Evolutionary conservation across 2,888 invertebrate species (phyloP).

Genomic region (Pardosa pseudoannulata): DNA sequence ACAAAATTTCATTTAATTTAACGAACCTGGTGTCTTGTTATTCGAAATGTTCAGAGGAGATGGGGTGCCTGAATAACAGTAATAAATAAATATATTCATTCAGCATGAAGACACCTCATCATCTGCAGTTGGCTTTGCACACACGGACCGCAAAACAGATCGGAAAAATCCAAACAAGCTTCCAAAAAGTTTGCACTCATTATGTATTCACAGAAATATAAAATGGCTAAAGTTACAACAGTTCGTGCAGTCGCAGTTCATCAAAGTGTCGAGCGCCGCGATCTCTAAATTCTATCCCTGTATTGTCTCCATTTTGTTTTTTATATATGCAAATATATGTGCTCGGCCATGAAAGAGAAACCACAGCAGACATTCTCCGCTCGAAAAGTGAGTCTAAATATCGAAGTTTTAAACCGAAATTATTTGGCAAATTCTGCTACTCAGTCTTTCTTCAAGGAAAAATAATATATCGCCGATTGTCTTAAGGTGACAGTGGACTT

Average conservation of each 20-base stretch:
- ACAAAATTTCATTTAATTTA: too few species aligned
- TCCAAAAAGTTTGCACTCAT: conserved; percentile 6
- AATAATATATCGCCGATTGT: too few species aligned
- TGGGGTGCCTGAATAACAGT: too few species aligned
- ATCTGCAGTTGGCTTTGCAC: background rate
- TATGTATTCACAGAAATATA: conserved; percentile 30
- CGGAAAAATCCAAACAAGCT: conserved; percentile 11
- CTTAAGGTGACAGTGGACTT: too few species aligned
- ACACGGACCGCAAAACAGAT: background rate
- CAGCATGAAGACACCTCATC: too few species aligned
- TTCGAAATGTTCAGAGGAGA: too few species aligned
- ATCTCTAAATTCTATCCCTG: background rate
- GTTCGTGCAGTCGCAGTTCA: conserved; percentile 13
- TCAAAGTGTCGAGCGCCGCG: conserved; percentile 6
- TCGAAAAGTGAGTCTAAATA: too few species aligned
- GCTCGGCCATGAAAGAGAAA: background rate
- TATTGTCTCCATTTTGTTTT: conserved; percentile 8
- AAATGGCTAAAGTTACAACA: conserved; percentile 26
- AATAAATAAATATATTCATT: too few species aligned
- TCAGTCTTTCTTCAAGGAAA: too few species aligned
- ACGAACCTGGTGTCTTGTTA: too few species aligned
- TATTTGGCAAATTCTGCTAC: too few species aligned
- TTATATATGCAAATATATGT: conserved; percentile 10
- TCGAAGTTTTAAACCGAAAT: too few species aligned
- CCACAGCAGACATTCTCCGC: conserved; percentile 3